Percentiles rank a stretch among this genome's conserved stretches.
Conservation (phyloP, 2,888 invertebrate species). For the Terebella lapidaria region DNA sequence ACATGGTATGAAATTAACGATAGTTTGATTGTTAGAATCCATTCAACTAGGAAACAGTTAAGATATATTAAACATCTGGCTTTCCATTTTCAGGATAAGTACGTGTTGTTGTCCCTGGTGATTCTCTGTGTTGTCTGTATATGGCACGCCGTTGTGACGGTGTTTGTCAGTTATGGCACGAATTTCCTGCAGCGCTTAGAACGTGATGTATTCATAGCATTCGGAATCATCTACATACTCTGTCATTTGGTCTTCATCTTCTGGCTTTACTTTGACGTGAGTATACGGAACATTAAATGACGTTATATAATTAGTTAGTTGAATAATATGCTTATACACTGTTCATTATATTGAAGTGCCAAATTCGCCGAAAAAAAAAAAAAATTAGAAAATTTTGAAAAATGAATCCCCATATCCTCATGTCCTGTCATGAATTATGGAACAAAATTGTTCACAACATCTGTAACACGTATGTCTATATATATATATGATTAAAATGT, state of each 20-base stretch:
- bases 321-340: neutral
- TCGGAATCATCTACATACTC: constrained; percentile 42
- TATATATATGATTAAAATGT: too few relatives aligned
- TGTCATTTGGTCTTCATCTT: constrained; percentile 49
- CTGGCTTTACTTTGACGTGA: constrained; percentile 49
- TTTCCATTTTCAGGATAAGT: constrained; percentile 38
- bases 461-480: too few relatives aligned
- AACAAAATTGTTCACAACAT: too few relatives aligned
- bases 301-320: neutral
- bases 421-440: too few relatives aligned
- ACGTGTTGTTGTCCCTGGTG: constrained; percentile 43
- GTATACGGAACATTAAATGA: constrained; percentile 25
- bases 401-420: too few relatives aligned
- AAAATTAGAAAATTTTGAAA: neutral
- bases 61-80: too few relatives aligned
- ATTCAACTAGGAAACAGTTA: too few relatives aligned
- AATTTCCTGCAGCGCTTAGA: constrained; percentile 30
- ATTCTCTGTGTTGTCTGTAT: constrained; percentile 42
- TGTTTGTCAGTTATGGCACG: constrained; percentile 24
- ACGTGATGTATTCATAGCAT: constrained; percentile 41
- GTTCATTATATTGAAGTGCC: too few relatives aligned
- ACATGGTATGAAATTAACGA: too few relatives aligned
- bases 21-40: too few relatives aligned
- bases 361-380: neutral
- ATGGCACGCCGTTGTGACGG: constrained; percentile 44